phyloP scores from a whole-genome alignment of 2,888 invertebrate genomes.

The Phrixothrix hirtus region DNA sequence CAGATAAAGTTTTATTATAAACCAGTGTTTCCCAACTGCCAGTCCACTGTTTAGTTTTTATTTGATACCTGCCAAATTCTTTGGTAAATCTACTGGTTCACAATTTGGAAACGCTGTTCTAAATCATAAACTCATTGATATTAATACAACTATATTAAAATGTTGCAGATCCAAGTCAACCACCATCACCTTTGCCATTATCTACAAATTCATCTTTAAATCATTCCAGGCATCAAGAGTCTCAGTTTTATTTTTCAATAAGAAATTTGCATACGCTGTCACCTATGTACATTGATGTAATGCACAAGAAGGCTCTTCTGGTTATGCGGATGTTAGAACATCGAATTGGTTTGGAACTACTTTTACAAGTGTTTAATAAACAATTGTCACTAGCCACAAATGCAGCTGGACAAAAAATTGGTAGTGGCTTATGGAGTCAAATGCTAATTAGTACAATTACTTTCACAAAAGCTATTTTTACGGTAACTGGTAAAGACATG shows the following conservation, averaged over 20 bases:
- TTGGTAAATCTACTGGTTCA: too few species aligned
- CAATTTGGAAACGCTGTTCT: too few species aligned
- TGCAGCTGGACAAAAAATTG: constrained; percentile 85
- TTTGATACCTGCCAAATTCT: too few species aligned
- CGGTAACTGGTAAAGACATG: constrained; percentile 98
- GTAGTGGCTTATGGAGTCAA: constrained; percentile 88
- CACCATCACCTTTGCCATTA: constrained; percentile 72
- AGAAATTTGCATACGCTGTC: constrained; percentile 91
- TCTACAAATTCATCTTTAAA: constrained; percentile 62
- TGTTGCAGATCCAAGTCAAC: constrained; percentile 90
- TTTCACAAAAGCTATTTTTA: constrained; percentile 93
- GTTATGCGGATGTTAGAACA: constrained; percentile 96
- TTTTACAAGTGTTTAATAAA: constrained; percentile 96
- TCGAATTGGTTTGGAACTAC: constrained; percentile 89
- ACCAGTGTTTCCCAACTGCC: too few species aligned
- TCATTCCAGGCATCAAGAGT: constrained; percentile 63
- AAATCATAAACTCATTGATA: too few species aligned
- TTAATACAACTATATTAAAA: too few species aligned
- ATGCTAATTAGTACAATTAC: constrained; percentile 90
- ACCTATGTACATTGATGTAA: constrained; percentile 84
- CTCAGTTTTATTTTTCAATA: constrained; percentile 85
- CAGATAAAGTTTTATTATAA: too few species aligned
- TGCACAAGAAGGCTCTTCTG: constrained; percentile 91
- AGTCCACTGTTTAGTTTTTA: too few species aligned
- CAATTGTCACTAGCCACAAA: constrained; percentile 90